These are phyloP conservation scores for Propithecus coquereli DNA, from an alignment of 2,113 vertebrate genomes.

Conservation along the genomic window DNA sequence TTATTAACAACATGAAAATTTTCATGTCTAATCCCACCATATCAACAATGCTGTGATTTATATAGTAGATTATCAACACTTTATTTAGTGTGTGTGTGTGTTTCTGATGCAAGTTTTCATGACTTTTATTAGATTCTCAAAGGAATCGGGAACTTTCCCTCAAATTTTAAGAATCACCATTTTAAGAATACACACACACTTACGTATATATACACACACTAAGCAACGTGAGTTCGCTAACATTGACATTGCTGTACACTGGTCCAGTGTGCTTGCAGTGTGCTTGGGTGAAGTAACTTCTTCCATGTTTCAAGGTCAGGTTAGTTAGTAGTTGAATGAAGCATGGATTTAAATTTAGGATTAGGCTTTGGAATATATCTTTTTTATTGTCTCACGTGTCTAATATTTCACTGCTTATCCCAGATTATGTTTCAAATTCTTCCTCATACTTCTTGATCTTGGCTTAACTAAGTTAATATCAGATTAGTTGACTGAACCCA, in stretches of 20 bases:
- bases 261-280: neutral
- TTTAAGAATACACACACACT: neutral
- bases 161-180: neutral
- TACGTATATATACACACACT: neutral
- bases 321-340: neutral
- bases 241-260: neutral
- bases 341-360: neutral
- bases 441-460: constrained; percentile 2
- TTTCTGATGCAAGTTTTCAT: constrained; percentile 36
- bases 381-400: neutral
- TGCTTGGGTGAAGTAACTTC: neutral
- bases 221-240: neutral
- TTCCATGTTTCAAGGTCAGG: neutral
- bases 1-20: neutral
- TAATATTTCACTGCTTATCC: constrained; percentile 3
- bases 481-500: neutral
- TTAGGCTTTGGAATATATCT: neutral
- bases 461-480: neutral
- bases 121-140: constrained; percentile 27
- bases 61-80: neutral
- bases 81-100: neutral
- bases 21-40: neutral
- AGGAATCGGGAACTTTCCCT: constrained; percentile 7
- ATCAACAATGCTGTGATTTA: constrained; percentile 15
- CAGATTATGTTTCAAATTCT: neutral